Base-by-base conservation (phyloP, 2,888 invertebrate species). In the Aproaerema taeniolella region DNA sequence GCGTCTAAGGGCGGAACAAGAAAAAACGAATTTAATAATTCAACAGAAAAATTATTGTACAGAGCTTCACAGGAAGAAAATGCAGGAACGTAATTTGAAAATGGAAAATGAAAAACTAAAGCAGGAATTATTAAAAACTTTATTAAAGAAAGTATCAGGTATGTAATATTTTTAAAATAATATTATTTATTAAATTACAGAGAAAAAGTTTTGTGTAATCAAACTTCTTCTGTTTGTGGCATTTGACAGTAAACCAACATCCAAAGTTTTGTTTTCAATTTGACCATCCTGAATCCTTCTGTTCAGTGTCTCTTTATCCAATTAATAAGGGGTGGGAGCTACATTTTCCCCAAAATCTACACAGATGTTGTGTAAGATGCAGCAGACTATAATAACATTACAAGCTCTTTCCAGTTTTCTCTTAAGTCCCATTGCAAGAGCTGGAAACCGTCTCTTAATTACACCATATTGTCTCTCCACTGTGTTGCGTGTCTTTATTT, bases 381-480 rank as follows among this genome's bases (percentile, higher is more conserved):
- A 42, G 16, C 50, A 50, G 2, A 50, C 46, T n/a, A 49, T 3
- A 15, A 50, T 44, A 16, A 49, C 43, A 33, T 43, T 43, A 2
- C 36, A 17, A 10, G 46, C 39, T 31, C 36, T 49, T 11, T 40
- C 6, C 13, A 56, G 25, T 41, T 54, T 46, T 4, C 56, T 26
- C 8, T 57, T 15, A 17, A 66, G 47, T 14, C 61, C 63, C 14
- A 57, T 15, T 10, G 58, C 49, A 28, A 65, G 41, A 10, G 54
- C 44, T 24, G 64, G 64, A 47, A 64, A 62, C 35, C 60, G 15
- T 38, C 54, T 36, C 41, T 63, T 61, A 31, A 42, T 41, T 11
- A 58, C 43, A 9, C 60, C 58, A 55, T 54, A 61, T 11, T 38
- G 50, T n/a, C 53, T 31, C 43, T 53, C 47, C n/a, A 52, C 49